phyloP scores from a whole-genome alignment of 1,140 invertebrate genomes.

The Drosophila athabasca region DNA sequence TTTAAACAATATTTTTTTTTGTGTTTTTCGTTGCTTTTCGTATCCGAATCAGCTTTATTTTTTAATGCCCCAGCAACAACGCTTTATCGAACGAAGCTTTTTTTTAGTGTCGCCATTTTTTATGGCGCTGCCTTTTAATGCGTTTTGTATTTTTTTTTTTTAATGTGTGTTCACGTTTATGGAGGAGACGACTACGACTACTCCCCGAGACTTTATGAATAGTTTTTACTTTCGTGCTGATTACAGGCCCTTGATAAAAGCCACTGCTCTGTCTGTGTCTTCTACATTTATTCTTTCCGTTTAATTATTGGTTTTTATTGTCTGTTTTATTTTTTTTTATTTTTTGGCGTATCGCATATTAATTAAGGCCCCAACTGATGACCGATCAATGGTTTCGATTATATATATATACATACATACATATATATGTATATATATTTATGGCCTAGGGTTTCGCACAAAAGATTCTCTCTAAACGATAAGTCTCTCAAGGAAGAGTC shows the following conservation, averaged over 20 bases:
- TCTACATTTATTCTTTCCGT: constrained; percentile 25
- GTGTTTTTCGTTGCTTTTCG: constrained; percentile 16
- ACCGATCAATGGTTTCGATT: constrained; percentile 53
- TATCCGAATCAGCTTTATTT: constrained; percentile 28
- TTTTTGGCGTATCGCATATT: constrained; percentile 55
- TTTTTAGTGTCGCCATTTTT: constrained; percentile 64
- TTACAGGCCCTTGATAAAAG: constrained; percentile 42
- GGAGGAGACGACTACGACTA: constrained; percentile 6
- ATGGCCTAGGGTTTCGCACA: constrained; percentile 31
- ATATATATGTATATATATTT: constrained; percentile 54
- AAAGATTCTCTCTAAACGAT: constrained; percentile 58
- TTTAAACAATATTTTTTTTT: constrained; percentile 47
- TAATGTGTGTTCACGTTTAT: constrained; percentile 41
- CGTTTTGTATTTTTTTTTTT: constrained; percentile 40
- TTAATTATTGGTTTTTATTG: constrained; percentile 57
- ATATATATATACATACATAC: constrained; percentile 14
- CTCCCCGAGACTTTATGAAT: constrained; percentile 31
- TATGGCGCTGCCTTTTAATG: constrained; percentile 58
- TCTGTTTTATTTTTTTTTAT: constrained; percentile 6
- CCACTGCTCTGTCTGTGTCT: neutral
- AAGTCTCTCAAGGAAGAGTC: constrained; percentile 24
- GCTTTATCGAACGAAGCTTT: constrained; percentile 39
- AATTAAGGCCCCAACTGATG: constrained; percentile 34
- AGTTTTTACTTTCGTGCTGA: constrained; percentile 48
- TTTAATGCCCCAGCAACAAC: constrained; percentile 23